Percentiles rank a stretch among this genome's conserved stretches.
phyloP scores from a whole-genome alignment of 2,797 vertebrate genomes.

The Apodemus agrarius region DNA sequence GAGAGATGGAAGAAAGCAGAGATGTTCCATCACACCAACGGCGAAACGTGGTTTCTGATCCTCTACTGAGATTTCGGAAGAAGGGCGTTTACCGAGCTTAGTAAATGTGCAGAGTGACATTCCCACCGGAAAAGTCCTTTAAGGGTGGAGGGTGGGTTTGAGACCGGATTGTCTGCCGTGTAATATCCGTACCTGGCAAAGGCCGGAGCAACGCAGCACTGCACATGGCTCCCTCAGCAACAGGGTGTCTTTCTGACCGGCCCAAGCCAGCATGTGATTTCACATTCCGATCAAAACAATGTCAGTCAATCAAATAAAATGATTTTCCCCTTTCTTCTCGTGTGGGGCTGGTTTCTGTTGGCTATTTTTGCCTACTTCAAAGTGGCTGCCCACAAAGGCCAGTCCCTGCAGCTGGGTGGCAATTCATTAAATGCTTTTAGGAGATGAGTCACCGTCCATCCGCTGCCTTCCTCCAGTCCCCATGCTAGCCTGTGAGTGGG shows the following conservation, averaged over 20 bases:
- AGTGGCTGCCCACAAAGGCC: slow-evolving; percentile 29
- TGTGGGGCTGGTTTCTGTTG: slow-evolving; percentile 50
- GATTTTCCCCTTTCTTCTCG: slow-evolving; percentile 32
- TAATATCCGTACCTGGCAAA: slow-evolving; percentile 52
- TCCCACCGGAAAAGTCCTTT: slow-evolving; percentile 29
- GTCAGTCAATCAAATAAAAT: slow-evolving; percentile 57
- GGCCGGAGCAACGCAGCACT: background rate
- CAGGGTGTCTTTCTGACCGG: slow-evolving; percentile 57
- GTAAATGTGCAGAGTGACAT: background rate
- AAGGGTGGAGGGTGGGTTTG: slow-evolving; percentile 19
- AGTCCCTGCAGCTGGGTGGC: background rate
- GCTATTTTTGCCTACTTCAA: slow-evolving; percentile 57
- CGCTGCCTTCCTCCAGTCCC: background rate
- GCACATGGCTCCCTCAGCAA: slow-evolving; percentile 6
- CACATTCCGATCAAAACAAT: slow-evolving; percentile 67
- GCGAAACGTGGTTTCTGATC: background rate
- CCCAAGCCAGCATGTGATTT: slow-evolving; percentile 55
- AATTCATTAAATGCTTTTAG: slow-evolving; percentile 61
- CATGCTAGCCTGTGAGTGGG: background rate
- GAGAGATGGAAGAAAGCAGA: slow-evolving; percentile 25
- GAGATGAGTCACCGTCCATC: slow-evolving; percentile 32
- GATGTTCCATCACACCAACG: background rate
- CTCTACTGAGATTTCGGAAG: background rate
- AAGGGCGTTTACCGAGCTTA: background rate
- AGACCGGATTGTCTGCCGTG: slow-evolving; percentile 41